Evolutionary conservation across 2,797 vertebrate species (phyloP).

Genomic region (Numenius phaeopus): DNA sequence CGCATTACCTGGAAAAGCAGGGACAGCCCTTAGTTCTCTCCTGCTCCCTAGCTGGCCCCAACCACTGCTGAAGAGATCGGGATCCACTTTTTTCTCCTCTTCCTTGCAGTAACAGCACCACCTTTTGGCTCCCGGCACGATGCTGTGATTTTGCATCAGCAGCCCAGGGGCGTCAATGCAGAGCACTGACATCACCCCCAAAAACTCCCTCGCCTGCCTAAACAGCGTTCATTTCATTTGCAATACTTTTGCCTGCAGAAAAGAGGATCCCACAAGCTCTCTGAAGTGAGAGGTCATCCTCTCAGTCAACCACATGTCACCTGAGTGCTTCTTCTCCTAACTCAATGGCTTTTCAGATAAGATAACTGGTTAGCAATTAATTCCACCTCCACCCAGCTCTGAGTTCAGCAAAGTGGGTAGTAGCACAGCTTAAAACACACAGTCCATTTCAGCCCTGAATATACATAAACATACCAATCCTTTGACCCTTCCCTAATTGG

Average conservation of each 20-base stretch:
- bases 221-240: neutral
- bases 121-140: neutral
- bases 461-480: neutral
- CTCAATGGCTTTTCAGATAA: slow-evolving; percentile 25
- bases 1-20: neutral
- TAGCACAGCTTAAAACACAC: neutral
- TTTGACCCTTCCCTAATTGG: neutral
- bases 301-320: neutral
- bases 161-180: neutral
- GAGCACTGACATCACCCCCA: rapidly evolving
- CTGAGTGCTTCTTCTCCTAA: neutral
- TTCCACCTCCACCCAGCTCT: neutral
- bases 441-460: neutral
- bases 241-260: neutral
- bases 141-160: neutral
- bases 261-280: neutral
- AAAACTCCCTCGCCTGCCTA: neutral
- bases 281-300: neutral
- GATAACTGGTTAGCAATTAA: neutral
- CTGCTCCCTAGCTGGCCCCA: neutral
- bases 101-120: slow-evolving; percentile 64
- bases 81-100: neutral
- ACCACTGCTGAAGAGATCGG: rapidly evolving
- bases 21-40: neutral
- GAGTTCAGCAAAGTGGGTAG: neutral